These are phyloP conservation scores for Cheirogaleus major DNA, from an alignment of 2,797 vertebrate species.

Conservation along the genomic window DNA sequence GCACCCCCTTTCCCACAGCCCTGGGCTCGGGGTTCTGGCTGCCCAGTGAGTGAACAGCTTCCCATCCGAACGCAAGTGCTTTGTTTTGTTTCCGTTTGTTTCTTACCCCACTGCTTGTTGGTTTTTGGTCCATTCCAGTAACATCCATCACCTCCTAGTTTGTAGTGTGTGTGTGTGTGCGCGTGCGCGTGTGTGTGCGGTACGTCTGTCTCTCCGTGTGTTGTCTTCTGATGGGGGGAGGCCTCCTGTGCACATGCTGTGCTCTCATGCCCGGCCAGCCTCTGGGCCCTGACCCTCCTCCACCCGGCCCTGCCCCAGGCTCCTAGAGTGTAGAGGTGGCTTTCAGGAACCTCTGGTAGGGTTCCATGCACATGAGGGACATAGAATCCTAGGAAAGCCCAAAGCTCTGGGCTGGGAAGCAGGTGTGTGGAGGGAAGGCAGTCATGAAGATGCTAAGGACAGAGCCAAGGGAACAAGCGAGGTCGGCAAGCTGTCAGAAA, in stretches of 20 bases:
- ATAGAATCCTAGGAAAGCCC: background rate
- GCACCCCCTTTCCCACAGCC: background rate
- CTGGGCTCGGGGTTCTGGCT: background rate
- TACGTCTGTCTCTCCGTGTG: conserved; percentile 35
- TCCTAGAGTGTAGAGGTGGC: background rate
- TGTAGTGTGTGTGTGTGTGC: background rate
- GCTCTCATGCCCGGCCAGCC: background rate
- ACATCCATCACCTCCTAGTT: conserved; percentile 62
- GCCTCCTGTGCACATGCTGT: conserved; percentile 37
- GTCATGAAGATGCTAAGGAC: background rate
- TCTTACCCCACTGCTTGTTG: conserved; percentile 75
- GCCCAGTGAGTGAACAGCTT: conserved; percentile 60
- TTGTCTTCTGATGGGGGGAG: background rate
- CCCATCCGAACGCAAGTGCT: conserved; percentile 74
- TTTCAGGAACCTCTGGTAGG: background rate
- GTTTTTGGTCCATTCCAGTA: conserved; percentile 74
- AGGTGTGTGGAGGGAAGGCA: background rate
- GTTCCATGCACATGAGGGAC: background rate
- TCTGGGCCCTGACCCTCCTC: background rate
- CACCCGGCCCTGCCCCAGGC: background rate
- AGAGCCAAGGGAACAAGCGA: background rate
- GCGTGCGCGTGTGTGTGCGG: background rate
- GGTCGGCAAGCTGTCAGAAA: background rate
- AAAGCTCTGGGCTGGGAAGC: background rate
- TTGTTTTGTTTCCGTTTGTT: conserved; percentile 80